Percentiles rank a stretch among this genome's conserved stretches.
These are phyloP conservation scores for Thaumetopoea pityocampa DNA, from an alignment of 1,140 invertebrate genomes.

Conservation along the genomic window DNA sequence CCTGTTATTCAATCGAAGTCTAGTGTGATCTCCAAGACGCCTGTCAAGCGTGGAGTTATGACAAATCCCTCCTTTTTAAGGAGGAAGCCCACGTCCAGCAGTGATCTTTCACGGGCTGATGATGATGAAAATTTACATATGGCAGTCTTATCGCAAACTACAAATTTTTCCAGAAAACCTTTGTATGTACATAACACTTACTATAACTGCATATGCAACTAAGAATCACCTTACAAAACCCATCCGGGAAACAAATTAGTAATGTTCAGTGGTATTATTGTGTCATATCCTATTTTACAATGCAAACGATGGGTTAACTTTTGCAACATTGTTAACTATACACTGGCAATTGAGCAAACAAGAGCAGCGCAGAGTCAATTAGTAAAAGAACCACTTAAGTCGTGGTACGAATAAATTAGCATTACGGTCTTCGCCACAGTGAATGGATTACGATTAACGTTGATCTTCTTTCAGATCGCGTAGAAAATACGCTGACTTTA, in stretches of 20 bases:
- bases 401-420: conserved; percentile 29
- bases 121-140: too few relatives aligned
- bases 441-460: conserved; percentile 30
- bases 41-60: too few relatives aligned
- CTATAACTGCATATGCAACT: too few relatives aligned
- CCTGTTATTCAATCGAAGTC: too few relatives aligned
- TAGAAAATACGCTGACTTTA: conserved; percentile 61
- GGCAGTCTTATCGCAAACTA: too few relatives aligned
- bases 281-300: conserved; percentile 72
- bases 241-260: conserved; percentile 29
- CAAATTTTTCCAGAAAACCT: too few relatives aligned
- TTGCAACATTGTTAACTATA: conserved; percentile 51
- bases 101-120: too few relatives aligned
- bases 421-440: conserved; percentile 11
- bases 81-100: too few relatives aligned
- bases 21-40: too few relatives aligned
- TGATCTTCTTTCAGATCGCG: conserved; percentile 55
- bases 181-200: too few relatives aligned
- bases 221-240: too few relatives aligned
- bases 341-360: conserved; percentile 55
- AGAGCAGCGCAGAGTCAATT: conserved; percentile 54
- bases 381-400: conserved; percentile 34
- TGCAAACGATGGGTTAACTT: conserved; percentile 44
- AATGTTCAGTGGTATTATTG: conserved; percentile 39
- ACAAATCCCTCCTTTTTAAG: too few relatives aligned